Percentiles rank a stretch among this genome's conserved stretches.
Evolutionary conservation across 1,140 invertebrate species (phyloP).

Genomic region (Heliothis virescens): DNA sequence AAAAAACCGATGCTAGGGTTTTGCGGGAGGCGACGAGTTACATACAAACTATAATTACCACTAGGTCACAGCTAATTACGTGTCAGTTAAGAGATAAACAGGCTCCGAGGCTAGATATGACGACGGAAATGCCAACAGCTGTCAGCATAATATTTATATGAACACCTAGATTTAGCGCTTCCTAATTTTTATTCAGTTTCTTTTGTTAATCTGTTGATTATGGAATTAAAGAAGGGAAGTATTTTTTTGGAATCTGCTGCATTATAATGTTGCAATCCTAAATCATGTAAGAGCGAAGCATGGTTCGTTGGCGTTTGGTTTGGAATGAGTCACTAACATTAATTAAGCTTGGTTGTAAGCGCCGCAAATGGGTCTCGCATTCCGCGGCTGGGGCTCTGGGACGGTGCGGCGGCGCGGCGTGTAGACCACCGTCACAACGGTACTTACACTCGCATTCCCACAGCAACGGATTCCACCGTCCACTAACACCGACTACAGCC

Average conservation of each 20-base stretch:
- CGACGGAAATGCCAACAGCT: not conserved
- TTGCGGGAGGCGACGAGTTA: slow-evolving; percentile 44
- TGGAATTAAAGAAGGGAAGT: too few species aligned
- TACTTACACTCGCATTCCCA: slow-evolving; percentile 83
- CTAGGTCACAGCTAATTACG: slow-evolving; percentile 55
- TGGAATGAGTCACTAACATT: slow-evolving; percentile 74
- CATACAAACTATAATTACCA: slow-evolving; percentile 56
- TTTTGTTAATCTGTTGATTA: too few species aligned
- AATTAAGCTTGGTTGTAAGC: slow-evolving; percentile 69
- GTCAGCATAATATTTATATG: not conserved
- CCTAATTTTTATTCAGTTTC: too few species aligned
- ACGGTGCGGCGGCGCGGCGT: slow-evolving; percentile 57
- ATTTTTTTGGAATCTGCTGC: not conserved
- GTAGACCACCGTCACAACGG: slow-evolving; percentile 76
- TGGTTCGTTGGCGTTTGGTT: not conserved
- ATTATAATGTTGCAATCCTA: too few species aligned
- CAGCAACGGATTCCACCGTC: slow-evolving; percentile 77
- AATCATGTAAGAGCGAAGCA: not conserved
- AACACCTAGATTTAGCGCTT: not conserved
- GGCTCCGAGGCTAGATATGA: slow-evolving; percentile 20
- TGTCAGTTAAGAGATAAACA: slow-evolving; percentile 50
- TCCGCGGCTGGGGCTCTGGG: slow-evolving; percentile 65
- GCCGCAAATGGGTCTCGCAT: slow-evolving; percentile 83
- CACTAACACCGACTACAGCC: slow-evolving; percentile 54
- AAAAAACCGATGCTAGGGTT: slow-evolving; percentile 44